Evolutionary conservation across 2,113 vertebrate species (phyloP).

Genomic region (Thermophis baileyi): DNA sequence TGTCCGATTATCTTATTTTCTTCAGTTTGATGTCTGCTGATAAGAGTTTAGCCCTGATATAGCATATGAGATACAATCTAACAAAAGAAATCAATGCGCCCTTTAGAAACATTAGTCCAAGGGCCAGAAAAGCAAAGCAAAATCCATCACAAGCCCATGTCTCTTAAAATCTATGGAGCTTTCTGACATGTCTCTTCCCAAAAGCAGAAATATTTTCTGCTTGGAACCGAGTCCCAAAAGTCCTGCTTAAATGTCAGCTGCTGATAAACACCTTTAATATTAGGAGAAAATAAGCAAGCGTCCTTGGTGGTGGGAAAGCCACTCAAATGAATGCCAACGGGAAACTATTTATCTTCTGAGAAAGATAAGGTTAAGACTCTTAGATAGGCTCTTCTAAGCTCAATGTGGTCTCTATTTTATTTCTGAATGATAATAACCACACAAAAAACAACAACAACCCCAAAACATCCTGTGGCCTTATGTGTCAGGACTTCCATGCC

Average conservation of each 20-base stretch:
- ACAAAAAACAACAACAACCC: background rate
- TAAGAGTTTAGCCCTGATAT: background rate
- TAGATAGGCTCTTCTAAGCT: background rate
- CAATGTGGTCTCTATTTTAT: constrained; percentile 2
- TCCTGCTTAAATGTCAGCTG: constrained; percentile 6
- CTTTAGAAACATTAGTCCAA: constrained; percentile 7
- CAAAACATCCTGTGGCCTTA: background rate
- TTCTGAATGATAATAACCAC: background rate
- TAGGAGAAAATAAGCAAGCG: background rate
- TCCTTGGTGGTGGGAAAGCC: background rate
- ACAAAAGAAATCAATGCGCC: background rate
- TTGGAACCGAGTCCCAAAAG: background rate
- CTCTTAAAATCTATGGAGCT: background rate
- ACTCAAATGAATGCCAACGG: background rate
- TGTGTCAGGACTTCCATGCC: background rate
- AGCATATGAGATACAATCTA: background rate
- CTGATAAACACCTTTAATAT: background rate
- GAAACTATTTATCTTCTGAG: constrained; percentile 7
- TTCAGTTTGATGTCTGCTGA: background rate
- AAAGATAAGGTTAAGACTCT: background rate
- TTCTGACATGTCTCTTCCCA: background rate
- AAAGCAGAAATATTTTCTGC: background rate
- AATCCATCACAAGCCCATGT: background rate
- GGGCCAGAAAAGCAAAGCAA: background rate
- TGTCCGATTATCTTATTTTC: background rate